phyloP scores from a whole-genome alignment of 1,140 invertebrate genomes.

The Hypothenemus hampei region DNA sequence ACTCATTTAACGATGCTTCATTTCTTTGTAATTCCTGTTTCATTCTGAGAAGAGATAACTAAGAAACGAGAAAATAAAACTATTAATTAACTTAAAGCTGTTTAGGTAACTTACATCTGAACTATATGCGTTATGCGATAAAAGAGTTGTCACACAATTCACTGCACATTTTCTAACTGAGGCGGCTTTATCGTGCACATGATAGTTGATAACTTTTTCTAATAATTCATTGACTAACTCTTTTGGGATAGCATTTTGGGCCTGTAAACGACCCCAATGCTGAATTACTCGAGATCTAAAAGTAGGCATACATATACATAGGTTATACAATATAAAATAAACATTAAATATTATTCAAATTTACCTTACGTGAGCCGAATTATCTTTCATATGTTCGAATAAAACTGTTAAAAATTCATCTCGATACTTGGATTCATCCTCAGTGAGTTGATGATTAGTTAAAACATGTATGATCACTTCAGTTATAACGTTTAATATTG shows the following conservation, averaged over 20 bases:
- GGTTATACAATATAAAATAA: slow-evolving; percentile 3
- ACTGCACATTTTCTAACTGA: slow-evolving; percentile 61
- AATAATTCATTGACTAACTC: slow-evolving; percentile 53
- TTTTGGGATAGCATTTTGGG: slow-evolving; percentile 58
- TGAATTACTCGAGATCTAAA: slow-evolving; percentile 51
- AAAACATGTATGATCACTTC: slow-evolving; percentile 58
- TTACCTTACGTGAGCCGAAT: slow-evolving; percentile 58
- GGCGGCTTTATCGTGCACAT: slow-evolving; percentile 62
- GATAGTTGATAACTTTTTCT: slow-evolving; percentile 47
- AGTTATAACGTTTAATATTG: slow-evolving; percentile 61
- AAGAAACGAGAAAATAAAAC: not conserved
- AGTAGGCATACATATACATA: not conserved
- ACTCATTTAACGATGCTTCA: slow-evolving; percentile 20
- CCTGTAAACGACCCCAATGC: slow-evolving; percentile 57
- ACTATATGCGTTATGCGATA: slow-evolving; percentile 36
- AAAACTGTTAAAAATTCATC: slow-evolving; percentile 56
- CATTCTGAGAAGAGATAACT: slow-evolving; percentile 36
- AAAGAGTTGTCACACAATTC: slow-evolving; percentile 37
- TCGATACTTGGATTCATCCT: slow-evolving; percentile 50
- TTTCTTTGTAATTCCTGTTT: slow-evolving; percentile 28
- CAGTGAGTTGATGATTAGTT: slow-evolving; percentile 54
- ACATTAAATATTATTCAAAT: not conserved
- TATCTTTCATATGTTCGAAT: slow-evolving; percentile 65
- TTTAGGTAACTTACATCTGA: slow-evolving; percentile 29
- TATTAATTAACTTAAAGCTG: slow-evolving; percentile 5